phyloP scores from a whole-genome alignment of 2,113 vertebrate genomes.

The Zingel zingel region DNA sequence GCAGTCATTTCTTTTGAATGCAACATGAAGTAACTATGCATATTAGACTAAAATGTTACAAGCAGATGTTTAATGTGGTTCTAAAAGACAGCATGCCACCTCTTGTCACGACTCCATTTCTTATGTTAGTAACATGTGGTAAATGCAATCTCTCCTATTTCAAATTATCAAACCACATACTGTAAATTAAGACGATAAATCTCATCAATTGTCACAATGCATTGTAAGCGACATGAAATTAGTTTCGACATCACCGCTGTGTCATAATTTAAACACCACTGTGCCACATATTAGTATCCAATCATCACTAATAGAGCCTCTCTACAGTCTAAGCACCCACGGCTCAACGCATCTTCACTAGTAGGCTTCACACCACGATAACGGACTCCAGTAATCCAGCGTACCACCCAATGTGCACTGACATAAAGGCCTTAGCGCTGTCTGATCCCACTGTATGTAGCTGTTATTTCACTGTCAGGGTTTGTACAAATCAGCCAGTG shows the following conservation, averaged over 20 bases:
- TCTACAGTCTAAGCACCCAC: slow-evolving; percentile 23
- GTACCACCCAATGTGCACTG: slow-evolving; percentile 37
- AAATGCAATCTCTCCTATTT: slow-evolving; percentile 38
- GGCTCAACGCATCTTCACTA: slow-evolving; percentile 31
- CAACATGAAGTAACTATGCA: slow-evolving; percentile 34
- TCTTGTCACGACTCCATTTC: slow-evolving; percentile 8
- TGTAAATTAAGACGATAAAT: slow-evolving; percentile 22
- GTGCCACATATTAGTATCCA: slow-evolving; percentile 46
- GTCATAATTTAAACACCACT: slow-evolving; percentile 31
- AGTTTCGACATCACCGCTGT: slow-evolving; percentile 3
- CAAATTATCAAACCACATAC: neutral
- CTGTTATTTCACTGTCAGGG: slow-evolving; percentile 82
- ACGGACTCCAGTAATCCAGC: slow-evolving; percentile 43
- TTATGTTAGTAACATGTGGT: slow-evolving; percentile 27
- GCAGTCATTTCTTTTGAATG: slow-evolving; percentile 47
- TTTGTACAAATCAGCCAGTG: slow-evolving; percentile 74
- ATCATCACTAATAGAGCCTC: slow-evolving; percentile 51
- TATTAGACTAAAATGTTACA: slow-evolving; percentile 27
- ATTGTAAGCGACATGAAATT: slow-evolving; percentile 13
- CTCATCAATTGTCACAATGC: slow-evolving; percentile 5
- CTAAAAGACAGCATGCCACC: slow-evolving; percentile 22
- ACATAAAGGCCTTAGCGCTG: slow-evolving; percentile 65
- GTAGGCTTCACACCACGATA: slow-evolving; percentile 1
- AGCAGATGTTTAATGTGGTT: slow-evolving; percentile 67
- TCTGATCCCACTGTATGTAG: slow-evolving; percentile 74